Conservation (phyloP, 1,140 invertebrate species). For the Microplitis demolitor region DNA sequence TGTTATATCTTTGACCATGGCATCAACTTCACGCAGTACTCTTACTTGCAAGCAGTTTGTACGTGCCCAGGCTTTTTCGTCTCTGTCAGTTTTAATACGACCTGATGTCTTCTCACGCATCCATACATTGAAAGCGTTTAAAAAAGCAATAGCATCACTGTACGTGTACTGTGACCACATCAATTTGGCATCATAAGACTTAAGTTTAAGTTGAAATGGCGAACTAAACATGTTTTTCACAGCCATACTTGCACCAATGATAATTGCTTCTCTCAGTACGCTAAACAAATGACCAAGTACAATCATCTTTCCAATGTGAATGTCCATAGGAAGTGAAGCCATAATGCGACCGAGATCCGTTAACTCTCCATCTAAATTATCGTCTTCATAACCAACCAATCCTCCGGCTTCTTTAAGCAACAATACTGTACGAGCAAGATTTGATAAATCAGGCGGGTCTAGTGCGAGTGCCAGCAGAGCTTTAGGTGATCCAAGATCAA, state of each 20-base stretch:
- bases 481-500: constrained; percentile 85
- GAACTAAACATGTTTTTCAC: constrained; percentile 81
- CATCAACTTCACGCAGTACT: constrained; percentile 73
- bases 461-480: constrained; percentile 82
- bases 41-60: constrained; percentile 75
- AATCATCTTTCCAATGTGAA: constrained; percentile 83
- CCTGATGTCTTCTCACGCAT: constrained; percentile 40
- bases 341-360: constrained; percentile 87
- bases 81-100: constrained; percentile 37
- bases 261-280: constrained; percentile 81
- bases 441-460: constrained; percentile 83
- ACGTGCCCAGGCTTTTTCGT: constrained; percentile 73
- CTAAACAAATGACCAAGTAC: constrained; percentile 87
- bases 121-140: constrained; percentile 79
- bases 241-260: constrained; percentile 86
- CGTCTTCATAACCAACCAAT: constrained; percentile 63
- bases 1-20: constrained; percentile 73
- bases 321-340: constrained; percentile 81
- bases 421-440: constrained; percentile 81
- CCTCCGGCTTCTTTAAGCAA: constrained; percentile 85
- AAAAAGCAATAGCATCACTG: constrained; percentile 83
- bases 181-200: constrained; percentile 79
- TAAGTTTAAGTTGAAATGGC: constrained; percentile 72
- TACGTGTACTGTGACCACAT: constrained; percentile 80
- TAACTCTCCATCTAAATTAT: constrained; percentile 79